A percentile compares a stretch with the other conserved stretches of the same genome.
Conservation (phyloP, 2,113 vertebrate genomes). For the Nothocercus nigrocapillus region DNA sequence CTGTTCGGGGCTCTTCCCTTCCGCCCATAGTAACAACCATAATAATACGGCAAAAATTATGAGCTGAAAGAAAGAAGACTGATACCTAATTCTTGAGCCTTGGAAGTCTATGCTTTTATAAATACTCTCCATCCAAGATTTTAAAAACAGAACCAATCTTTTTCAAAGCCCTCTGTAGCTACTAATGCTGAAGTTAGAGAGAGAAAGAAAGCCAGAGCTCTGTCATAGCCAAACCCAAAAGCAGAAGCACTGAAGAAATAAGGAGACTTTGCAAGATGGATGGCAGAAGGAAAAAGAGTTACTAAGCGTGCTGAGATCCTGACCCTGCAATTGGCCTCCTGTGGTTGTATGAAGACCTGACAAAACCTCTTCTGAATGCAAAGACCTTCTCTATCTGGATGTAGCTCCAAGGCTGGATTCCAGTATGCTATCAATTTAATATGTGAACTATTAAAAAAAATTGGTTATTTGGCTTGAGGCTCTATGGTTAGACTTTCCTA, state of each 20-base stretch:
- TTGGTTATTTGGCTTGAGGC: background rate
- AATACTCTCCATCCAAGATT: background rate
- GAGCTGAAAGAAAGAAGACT: background rate
- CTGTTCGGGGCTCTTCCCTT: background rate
- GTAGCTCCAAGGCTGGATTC: background rate
- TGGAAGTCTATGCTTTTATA: background rate
- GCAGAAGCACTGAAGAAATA: background rate
- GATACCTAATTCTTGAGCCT: background rate
- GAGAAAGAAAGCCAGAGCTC: background rate
- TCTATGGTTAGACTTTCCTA: background rate
- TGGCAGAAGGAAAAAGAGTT: background rate
- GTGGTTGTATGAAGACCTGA: background rate
- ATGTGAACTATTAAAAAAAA: background rate
- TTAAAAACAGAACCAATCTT: background rate
- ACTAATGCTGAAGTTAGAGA: background rate
- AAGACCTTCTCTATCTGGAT: background rate
- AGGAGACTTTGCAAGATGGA: background rate
- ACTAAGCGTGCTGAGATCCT: background rate
- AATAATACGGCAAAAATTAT: background rate
- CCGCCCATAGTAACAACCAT: background rate
- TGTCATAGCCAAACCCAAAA: background rate
- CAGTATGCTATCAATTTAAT: background rate
- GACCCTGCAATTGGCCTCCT: background rate
- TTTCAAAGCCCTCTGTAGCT: background rate
- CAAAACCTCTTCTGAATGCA: background rate